Evolutionary conservation across 2,888 invertebrate species (phyloP), one percentile per base, ranked within the genome.

Genomic region (Rugalucina vietnamica): DNA sequence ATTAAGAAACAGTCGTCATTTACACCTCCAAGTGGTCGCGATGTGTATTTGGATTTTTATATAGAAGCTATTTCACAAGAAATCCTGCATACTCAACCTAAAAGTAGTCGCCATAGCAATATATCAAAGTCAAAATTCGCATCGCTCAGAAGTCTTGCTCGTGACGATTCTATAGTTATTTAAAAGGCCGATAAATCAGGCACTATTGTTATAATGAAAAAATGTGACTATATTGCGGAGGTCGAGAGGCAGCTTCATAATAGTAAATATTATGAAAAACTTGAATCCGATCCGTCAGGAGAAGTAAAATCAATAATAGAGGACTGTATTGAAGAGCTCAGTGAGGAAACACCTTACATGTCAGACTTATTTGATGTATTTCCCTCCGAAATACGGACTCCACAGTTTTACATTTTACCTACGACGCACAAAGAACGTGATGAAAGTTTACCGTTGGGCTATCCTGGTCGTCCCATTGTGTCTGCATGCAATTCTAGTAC

Each of bases 21-120:
- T 24, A 65, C 24, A 3, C 79, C 54, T 10, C 2, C 39, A 1
- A 10, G 18, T 39, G 79, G 71, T 1, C 43, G 77, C 1, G 79
- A 79, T 79, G 14, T 54, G 2, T 72, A 79, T 39, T 57, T 79
- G n/a, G 79, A 79, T 29, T 72, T 79, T 50, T 72, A 79, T 27
- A 57, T 79, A 39, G 37, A 29, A 10, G 78, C 70, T 34, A 27
- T 78, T 1, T 29, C 70, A 32, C 18, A 49, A 21, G 78, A 78
- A 54, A 50, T 71, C 1, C 24, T 78, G 12, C 50, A 50, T 8
- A 1, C 43, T 12, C 1, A 4, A 8, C 36, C 39, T 36, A 71
- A 71, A 71, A 29, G 24, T 5, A 34, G 24, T 27, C 32, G 49
- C 5, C 49, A 36, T 43, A 39, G 1, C 10, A 75, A 76, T 69